Base-by-base conservation (phyloP, 1,140 invertebrate genomes). In the Rhopalosiphum maidis region DNA sequence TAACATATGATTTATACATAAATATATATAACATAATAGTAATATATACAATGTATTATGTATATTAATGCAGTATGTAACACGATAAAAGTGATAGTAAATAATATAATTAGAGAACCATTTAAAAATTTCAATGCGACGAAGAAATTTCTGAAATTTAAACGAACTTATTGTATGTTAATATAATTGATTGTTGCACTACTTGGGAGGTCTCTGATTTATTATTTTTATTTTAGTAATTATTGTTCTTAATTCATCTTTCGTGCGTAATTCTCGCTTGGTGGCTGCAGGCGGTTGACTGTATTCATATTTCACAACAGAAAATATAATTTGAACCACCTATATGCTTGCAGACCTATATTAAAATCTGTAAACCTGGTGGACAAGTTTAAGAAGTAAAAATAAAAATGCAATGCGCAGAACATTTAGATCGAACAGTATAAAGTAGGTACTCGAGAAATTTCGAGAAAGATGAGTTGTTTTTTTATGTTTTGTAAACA, bases 401-500 rank as follows among this genome's bases (percentile, higher is more conserved):
- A 37, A 35, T 7, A 88, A 23, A 88, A 87, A 87, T 43, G 18
- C 35, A 86, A 43, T 43, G 21, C 8, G n/a, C 48, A 88, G 8
- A 35, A 35, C 18, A 51, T 88, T 54, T 48, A 48, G 30, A 87
- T n/a, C 15, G 3, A 35, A 23, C 9, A 23, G 41, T 23, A n/a
- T 85, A 68, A 43, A 18, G 35, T 37, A 37, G 21, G 82, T 41
- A 48, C 30, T 35, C 48, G 23, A 83, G 91, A 85, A 54, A 85
- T 85, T 60, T 85, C 46, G 4, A 85, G n/a, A 93, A 86, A 55
- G 35, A 55, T 85, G 35, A 30, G 82, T 93, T 54, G 35, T 90
- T 60, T 90, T 54, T 54, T 88, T 55, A 21, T 37, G 37, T 54
- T 93, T 92, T 51, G 30, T 85, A 30, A 48, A 85, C 51, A 86